Evolutionary conservation across 1,140 invertebrate genomes (phyloP), one percentile per base, ranked within the genome.

Genomic region (Onthophagus taurus): DNA sequence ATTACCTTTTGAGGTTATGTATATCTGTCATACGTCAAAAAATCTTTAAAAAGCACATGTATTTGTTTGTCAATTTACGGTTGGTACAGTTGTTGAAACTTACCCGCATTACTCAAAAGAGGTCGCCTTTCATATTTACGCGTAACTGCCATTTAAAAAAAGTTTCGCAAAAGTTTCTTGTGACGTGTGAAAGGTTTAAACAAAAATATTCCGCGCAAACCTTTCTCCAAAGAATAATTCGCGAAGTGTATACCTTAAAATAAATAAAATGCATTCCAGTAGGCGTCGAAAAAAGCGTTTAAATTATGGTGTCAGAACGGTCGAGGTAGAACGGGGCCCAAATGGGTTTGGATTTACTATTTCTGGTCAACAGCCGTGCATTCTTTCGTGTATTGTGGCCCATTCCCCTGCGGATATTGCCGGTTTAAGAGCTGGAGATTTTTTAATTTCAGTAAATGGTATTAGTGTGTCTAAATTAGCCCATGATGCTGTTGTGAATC

Each of bases 311-410:
- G 81, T 90, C 13, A 78, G 87, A 36, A 85, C 82, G 2, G 85
- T 95, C 13, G 87, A 95, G 57, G 77, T 96, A 6, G 72, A 77
- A 1, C 72, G 90, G 42, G 88, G 90, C 2, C 72, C 78, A 44
- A 85, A 86, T 55, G 89, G 89, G 6, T 93, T 88, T 64, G 89
- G 89, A 5, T 93, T 93, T 58, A 93, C 89, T 9, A 90, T 93
- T 50, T 91, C 89, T n/a, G 89, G 89, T 0, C 88, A 94, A 56
- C 84, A 88, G 52, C 89, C 89, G 0, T 92, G 89, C 62, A 82
- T 91, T 50, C 69, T 94, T 8, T 89, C 87, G 52, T 89, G 85
- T 63, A 91, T 92, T 53, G 86, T 89, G 1, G 69, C 74, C 46
- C 81, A 83, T 47, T 89, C 86, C 55, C 87, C 88, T 2, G 89